Conservation (phyloP, 2,888 invertebrate genomes). For the Agonopterix arenella region DNA sequence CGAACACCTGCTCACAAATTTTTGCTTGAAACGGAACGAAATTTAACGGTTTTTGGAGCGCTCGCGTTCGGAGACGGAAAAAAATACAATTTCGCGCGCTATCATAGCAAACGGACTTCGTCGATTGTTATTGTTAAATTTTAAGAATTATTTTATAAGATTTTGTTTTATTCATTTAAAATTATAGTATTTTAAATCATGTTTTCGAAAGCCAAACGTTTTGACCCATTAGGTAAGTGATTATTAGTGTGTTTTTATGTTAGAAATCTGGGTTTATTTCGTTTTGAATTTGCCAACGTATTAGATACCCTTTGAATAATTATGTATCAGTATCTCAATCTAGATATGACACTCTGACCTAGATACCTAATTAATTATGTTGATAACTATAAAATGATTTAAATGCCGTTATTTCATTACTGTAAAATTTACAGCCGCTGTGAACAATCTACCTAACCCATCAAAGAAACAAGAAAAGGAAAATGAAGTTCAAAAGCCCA, state of each 20-base stretch:
- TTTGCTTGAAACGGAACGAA: conserved; percentile 19
- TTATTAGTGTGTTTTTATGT: conserved; percentile 1
- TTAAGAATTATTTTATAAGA: background rate
- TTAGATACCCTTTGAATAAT: too few relatives aligned
- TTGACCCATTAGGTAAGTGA: conserved; percentile 56
- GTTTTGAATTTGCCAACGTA: too few relatives aligned
- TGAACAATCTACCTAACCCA: conserved; percentile 29
- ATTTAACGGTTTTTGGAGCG: conserved; percentile 28
- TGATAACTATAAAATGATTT: too few relatives aligned
- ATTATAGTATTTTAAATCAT: conserved; percentile 25
- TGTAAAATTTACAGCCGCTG: conserved; percentile 22
- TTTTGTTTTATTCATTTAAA: conserved; percentile 5
- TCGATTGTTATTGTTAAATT: conserved; percentile 6
- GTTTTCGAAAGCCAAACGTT: conserved; percentile 70
- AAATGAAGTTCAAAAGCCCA: conserved; percentile 24
- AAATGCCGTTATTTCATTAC: background rate
- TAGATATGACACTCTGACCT: too few relatives aligned
- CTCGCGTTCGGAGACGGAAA: background rate
- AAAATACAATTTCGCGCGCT: conserved; percentile 15
- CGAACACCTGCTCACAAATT: background rate
- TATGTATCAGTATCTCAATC: too few relatives aligned
- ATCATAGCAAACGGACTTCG: conserved; percentile 7
- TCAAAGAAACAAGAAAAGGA: conserved; percentile 35
- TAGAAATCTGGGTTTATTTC: background rate
- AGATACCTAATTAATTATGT: too few relatives aligned